These are phyloP conservation scores for Oreocharis arfaki DNA, from an alignment of 2,113 vertebrate species.

Conservation along the genomic window DNA sequence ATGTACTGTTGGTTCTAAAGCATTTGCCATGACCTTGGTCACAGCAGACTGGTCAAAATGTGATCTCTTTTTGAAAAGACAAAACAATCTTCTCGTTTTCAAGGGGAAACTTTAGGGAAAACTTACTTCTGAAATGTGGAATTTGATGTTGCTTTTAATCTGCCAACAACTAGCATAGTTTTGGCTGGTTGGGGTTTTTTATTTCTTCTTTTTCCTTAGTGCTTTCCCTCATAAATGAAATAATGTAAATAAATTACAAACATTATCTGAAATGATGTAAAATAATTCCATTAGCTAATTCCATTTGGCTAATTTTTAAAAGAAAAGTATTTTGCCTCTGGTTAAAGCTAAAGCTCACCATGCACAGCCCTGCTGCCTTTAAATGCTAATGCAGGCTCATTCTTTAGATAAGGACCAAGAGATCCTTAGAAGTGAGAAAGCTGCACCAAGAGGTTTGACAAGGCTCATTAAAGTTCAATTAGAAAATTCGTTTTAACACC, in stretches of 20 bases:
- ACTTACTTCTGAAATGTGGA: not conserved
- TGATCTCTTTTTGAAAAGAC: not conserved
- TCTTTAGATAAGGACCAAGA: not conserved
- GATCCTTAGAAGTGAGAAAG: not conserved
- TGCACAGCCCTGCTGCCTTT: not conserved
- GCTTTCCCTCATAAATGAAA: not conserved
- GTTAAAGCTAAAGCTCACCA: not conserved
- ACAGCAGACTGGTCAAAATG: not conserved
- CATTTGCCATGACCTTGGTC: not conserved
- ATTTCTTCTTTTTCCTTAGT: not conserved
- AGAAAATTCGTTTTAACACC: not conserved
- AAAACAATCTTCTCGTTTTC: not conserved
- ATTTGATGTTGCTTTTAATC: not conserved
- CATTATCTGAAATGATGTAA: not conserved
- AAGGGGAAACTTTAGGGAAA: not conserved
- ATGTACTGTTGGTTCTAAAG: not conserved
- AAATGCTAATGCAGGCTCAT: not conserved
- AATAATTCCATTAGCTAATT: not conserved
- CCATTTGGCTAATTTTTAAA: not conserved
- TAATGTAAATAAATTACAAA: not conserved
- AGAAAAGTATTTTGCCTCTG: not conserved
- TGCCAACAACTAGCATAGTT: not conserved
- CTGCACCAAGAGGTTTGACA: not conserved
- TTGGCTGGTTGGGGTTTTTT: rapidly evolving
- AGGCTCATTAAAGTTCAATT: not conserved